phyloP scores from a whole-genome alignment of 2,888 invertebrate species.

The Zele albiditarsus region DNA sequence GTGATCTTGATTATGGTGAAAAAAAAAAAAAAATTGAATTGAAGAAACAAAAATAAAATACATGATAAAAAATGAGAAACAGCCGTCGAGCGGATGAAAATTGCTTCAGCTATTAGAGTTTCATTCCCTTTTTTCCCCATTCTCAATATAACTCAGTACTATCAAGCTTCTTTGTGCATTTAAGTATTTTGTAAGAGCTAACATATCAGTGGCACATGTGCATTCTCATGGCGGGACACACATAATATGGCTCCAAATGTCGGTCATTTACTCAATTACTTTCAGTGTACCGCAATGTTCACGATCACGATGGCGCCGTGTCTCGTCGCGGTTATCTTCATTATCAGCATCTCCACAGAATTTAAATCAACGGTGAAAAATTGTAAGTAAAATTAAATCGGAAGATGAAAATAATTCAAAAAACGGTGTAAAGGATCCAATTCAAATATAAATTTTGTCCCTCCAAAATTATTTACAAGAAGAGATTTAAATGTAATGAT shows the following conservation, averaged over 20 bases:
- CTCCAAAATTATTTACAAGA: no score
- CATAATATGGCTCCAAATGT: constrained; percentile 23
- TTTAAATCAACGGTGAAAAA: no score
- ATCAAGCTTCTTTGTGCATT: constrained; percentile 22
- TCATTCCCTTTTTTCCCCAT: constrained; percentile 16
- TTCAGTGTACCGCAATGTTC: constrained; percentile 23
- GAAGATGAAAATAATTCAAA: background rate
- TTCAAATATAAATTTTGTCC: background rate
- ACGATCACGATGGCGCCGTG: background rate
- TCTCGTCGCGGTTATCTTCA: background rate
- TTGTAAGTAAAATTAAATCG: no score
- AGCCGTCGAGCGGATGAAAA: constrained; percentile 6
- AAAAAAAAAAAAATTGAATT: constrained; percentile 38
- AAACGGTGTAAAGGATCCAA: background rate
- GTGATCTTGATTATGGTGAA: constrained; percentile 15
- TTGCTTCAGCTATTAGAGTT: background rate
- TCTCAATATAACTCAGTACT: background rate
- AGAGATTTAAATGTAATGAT: no score
- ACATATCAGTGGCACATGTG: constrained; percentile 18
- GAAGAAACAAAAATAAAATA: background rate
- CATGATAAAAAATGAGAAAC: constrained; percentile 10
- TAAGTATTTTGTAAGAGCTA: constrained; percentile 29
- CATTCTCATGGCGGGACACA: constrained; percentile 10
- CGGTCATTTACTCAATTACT: constrained; percentile 35
- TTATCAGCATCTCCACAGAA: background rate